These are phyloP conservation scores for Tragelaphus strepsiceros DNA, from an alignment of 2,113 vertebrate species.

Conservation along the genomic window DNA sequence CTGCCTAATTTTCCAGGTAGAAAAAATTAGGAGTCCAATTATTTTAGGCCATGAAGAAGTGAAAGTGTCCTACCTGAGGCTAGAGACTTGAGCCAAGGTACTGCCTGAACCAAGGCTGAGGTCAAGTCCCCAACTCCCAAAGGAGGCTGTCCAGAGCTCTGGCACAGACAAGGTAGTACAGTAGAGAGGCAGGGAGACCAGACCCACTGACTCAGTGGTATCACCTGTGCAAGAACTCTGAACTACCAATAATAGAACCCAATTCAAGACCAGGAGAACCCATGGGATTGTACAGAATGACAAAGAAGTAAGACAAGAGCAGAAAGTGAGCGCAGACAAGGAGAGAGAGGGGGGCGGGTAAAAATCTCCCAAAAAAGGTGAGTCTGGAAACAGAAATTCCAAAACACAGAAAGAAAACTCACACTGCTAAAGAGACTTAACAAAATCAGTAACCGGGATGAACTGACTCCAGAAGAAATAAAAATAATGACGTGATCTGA, in stretches of 20 bases:
- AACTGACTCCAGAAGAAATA: not conserved
- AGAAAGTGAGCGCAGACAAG: not conserved
- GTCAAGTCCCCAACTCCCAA: not conserved
- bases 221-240: not conserved
- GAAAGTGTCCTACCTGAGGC: no score
- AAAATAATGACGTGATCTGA: not conserved
- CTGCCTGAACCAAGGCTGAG: not conserved
- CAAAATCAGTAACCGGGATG: not conserved
- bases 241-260: not conserved
- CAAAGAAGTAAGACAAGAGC: no score
- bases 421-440: not conserved
- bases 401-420: not conserved
- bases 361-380: not conserved
- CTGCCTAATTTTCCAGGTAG: not conserved
- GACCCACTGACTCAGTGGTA: not conserved
- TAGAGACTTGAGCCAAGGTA: not conserved
- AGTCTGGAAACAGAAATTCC: not conserved
- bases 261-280: not conserved
- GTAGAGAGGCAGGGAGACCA: not conserved
- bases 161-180: not conserved
- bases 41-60: no score
- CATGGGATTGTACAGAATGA: accelerated
- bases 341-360: not conserved
- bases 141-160: not conserved
- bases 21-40: not conserved